phyloP scores from a whole-genome alignment of 2,888 invertebrate genomes.

The Rugalucina vietnamica region DNA sequence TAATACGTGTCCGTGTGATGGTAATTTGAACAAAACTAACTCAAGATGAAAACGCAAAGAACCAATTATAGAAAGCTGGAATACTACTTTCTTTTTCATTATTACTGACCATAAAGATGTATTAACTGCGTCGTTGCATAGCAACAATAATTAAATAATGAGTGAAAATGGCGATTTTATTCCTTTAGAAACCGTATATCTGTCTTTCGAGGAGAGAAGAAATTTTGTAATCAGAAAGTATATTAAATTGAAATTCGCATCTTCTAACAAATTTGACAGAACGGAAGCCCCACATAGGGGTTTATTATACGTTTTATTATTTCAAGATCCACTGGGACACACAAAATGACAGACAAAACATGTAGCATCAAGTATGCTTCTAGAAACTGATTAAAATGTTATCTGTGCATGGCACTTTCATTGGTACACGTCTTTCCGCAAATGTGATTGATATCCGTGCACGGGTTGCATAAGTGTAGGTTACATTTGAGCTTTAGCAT shows the following conservation, averaged over 20 bases:
- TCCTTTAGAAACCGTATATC: conserved; percentile 48
- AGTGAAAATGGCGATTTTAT: conserved; percentile 55
- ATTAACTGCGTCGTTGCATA: conserved; percentile 54
- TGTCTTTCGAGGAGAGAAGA: conserved; percentile 25
- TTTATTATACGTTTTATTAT: background rate
- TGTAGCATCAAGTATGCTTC: background rate
- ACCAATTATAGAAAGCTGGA: conserved; percentile 14
- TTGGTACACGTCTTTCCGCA: too few species aligned
- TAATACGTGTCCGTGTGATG: background rate
- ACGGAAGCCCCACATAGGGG: background rate
- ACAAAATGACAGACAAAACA: background rate
- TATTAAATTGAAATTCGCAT: conserved; percentile 17
- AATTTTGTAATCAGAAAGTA: conserved; percentile 14
- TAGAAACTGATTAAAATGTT: background rate
- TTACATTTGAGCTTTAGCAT: too few species aligned
- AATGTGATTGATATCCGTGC: too few species aligned
- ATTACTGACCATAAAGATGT: conserved; percentile 53
- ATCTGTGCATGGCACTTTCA: too few species aligned
- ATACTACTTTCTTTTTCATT: conserved; percentile 62
- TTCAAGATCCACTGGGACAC: background rate
- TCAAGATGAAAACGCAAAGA: conserved; percentile 9
- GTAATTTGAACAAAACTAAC: background rate
- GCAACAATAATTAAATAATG: conserved; percentile 65
- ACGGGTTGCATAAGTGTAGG: too few species aligned
- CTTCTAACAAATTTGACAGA: background rate